Conservation (phyloP, 2,888 invertebrate genomes). For the Clunio marinus region DNA sequence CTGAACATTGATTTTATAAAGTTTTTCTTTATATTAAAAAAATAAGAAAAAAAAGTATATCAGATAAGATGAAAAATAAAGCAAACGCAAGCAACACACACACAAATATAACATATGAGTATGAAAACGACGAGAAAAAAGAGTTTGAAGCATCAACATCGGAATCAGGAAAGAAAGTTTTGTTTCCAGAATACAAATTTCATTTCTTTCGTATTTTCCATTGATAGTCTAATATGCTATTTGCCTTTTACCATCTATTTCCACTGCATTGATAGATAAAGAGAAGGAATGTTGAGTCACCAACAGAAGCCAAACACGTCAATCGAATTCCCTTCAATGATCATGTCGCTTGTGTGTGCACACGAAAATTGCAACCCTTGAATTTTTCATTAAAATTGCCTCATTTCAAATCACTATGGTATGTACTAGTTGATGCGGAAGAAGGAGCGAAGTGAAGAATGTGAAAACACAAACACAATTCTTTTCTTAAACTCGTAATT, state of each 20-base stretch:
- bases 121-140: background rate
- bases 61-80: slow-evolving; percentile 14
- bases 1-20: slow-evolving; percentile 11
- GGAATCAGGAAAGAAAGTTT: slow-evolving; percentile 27
- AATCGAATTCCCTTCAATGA: slow-evolving; percentile 12
- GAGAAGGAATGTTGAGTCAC: background rate
- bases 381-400: background rate
- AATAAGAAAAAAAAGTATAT: background rate
- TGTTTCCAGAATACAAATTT: slow-evolving; percentile 38
- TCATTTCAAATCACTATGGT: slow-evolving; percentile 9
- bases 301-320: background rate
- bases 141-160: slow-evolving; percentile 4
- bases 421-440: slow-evolving; percentile 35
- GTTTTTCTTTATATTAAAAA: slow-evolving; percentile 14
- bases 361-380: slow-evolving; percentile 25
- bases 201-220: background rate
- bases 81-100: slow-evolving; percentile 39
- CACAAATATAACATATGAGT: too few species aligned
- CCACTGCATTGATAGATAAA: background rate
- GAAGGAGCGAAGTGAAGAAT: slow-evolving; percentile 16
- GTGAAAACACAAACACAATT: background rate
- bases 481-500: slow-evolving; percentile 18
- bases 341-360: too few species aligned
- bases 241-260: slow-evolving; percentile 4
- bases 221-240: slow-evolving; percentile 17